A percentile compares a stretch with the other conserved stretches of the same genome.
Conservation (phyloP, 1,140 invertebrate species). For the Musca vetustissima region DNA sequence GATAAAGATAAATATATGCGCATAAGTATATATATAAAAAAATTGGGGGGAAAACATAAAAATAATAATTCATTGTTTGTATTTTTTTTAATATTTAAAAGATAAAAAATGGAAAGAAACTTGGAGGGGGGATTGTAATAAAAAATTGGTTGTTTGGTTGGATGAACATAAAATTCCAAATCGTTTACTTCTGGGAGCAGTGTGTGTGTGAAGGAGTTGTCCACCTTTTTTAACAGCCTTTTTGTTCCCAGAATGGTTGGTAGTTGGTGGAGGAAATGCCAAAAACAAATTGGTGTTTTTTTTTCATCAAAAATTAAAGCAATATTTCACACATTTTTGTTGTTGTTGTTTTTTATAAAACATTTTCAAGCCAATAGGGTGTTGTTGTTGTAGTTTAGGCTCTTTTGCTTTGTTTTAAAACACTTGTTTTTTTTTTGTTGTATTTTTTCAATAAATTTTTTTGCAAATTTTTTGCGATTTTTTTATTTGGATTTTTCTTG, state of each 20-base stretch:
- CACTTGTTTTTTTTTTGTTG: background rate
- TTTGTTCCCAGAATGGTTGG: too few species aligned
- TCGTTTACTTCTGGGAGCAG: conserved; percentile 4
- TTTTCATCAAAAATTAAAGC: background rate
- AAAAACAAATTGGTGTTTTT: background rate
- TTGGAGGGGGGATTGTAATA: background rate
- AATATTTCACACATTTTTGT: conserved; percentile 14
- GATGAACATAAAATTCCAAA: conserved; percentile 15
- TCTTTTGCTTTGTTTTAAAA: background rate
- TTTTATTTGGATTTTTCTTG: conserved; percentile 12
- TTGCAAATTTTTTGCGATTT: conserved; percentile 21
- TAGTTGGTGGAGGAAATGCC: background rate
- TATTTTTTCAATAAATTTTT: conserved; percentile 3
- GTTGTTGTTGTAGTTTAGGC: conserved; percentile 2
- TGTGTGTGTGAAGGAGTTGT: too few species aligned
- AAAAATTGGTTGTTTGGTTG: background rate
- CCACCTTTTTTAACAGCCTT: too few species aligned
- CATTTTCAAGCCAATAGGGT: background rate
- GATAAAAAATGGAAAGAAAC: background rate
- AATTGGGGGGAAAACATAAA: background rate
- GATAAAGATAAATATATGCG: background rate
- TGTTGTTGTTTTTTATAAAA: background rate
- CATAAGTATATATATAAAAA: background rate
- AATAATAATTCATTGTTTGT: background rate
- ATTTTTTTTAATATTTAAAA: background rate